These are phyloP conservation scores for Hiodon tergisus DNA, from an alignment of 2,113 vertebrate genomes.

Conservation along the genomic window DNA sequence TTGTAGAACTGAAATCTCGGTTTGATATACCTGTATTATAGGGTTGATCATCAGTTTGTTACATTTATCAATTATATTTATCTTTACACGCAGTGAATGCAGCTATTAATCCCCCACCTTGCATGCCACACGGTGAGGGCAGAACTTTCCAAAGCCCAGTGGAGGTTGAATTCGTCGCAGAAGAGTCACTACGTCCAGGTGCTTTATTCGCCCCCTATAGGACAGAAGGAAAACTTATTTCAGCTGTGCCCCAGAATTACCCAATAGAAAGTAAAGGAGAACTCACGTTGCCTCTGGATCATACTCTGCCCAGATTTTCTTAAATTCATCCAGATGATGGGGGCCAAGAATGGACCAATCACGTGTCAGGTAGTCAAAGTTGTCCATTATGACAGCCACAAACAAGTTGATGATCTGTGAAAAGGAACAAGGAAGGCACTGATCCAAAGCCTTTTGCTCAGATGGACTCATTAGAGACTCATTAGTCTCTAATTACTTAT, in stretches of 20 bases:
- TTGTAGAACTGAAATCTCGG: too few relatives aligned
- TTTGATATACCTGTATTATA: too few relatives aligned
- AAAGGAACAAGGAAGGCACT: background rate
- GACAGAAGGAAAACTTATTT: background rate
- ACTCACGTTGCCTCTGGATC: conserved; percentile 89
- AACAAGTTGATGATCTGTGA: conserved; percentile 88
- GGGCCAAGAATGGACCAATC: conserved; percentile 93
- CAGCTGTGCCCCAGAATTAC: too few relatives aligned
- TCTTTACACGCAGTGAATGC: background rate
- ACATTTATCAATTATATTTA: too few relatives aligned
- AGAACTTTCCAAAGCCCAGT: conserved; percentile 90
- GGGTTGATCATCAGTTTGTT: background rate
- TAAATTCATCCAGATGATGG: conserved; percentile 89
- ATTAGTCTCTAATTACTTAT: background rate
- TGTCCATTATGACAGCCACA: conserved; percentile 94
- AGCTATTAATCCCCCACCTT: conserved; percentile 60
- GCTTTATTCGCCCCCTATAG: conserved; percentile 84
- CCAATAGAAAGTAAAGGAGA: background rate
- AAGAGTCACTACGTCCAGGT: conserved; percentile 88
- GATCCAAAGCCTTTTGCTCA: background rate
- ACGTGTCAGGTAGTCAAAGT: conserved; percentile 88
- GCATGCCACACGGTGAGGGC: conserved; percentile 84
- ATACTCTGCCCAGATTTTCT: conserved; percentile 92
- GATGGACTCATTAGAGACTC: background rate
- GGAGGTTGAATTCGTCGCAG: conserved; percentile 87